Evolutionary conservation across 2,113 vertebrate species (phyloP), one percentile per base, ranked within the genome.

Genomic region (Pelecanoides urinatrix): DNA sequence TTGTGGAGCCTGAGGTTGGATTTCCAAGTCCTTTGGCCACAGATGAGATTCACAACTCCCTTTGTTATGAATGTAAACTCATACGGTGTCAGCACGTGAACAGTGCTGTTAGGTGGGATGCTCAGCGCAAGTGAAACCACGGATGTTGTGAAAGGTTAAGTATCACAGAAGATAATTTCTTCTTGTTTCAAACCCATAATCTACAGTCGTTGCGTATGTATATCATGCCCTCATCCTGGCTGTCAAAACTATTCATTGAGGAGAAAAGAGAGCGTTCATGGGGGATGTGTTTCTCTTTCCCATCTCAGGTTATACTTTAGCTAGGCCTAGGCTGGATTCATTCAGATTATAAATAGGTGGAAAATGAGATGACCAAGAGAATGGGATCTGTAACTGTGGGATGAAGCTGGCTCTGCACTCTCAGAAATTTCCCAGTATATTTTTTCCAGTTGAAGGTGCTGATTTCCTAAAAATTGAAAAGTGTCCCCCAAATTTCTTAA

Each of bases 11-110:
- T n/a, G 49, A 61, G 12, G 23, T 67, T 82, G 32, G 15, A 16
- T 62, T 63, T 90, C 77, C 42, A 58, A 67, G 44, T 50, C 29
- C 44, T 70, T 90, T 49, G 50, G 34, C 38, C 72, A 30, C 32
- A 45, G 19, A 18, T 29, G 49, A 47, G 38, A 22, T 65, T 82
- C 61, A 30, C 67, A 62, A 9, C 49, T 77, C 23, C 49, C 30
- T 77, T 75, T 75, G 19, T 58, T 93, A 62, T 22, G 21, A 38
- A 19, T 38, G 18, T 42, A 50, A 74, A 40, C 42, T 80, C 20
- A 10, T n/a, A 45, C 3, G 3, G 23, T 74, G 53, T 49, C 61
- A 73, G 61, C 5, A 1, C 1, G 0, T 16, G 30, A 25, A 26
- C 44, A 40, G 26, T 58, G 42, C 26, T 63, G 25, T 52, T 84